A percentile compares a stretch with the other conserved stretches of the same genome.
Evolutionary conservation across 92 coral and sea anemone species (phyloP).

Genomic region (Zoanthus sansibaricus): DNA sequence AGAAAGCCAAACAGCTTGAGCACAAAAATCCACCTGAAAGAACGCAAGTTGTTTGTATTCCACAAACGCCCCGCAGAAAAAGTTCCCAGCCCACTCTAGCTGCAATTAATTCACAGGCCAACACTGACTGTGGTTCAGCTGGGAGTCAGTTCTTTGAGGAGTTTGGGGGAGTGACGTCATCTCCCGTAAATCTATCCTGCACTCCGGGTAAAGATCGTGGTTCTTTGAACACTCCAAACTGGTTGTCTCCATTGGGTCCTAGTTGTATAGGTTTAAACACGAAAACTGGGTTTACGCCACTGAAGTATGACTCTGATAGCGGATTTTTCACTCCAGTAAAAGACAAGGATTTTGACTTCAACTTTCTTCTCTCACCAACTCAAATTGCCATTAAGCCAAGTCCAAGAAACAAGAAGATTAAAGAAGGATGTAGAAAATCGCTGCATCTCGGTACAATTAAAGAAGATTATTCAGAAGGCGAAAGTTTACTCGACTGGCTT

Average conservation of each 20-base stretch:
- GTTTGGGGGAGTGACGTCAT: conserved; percentile 35
- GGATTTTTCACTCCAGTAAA: conserved; percentile 84
- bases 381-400: conserved; percentile 44
- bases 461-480: conserved; percentile 49
- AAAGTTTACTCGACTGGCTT: conserved; percentile 34
- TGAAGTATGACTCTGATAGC: conserved; percentile 74
- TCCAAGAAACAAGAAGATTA: conserved; percentile 51
- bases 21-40: conserved; percentile 27
- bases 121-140: conserved; percentile 49
- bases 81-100: conserved; percentile 85
- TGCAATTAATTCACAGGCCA: conserved; percentile 80
- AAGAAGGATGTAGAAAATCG: conserved; percentile 92
- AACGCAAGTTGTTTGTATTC: not conserved
- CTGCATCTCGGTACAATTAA: conserved; percentile 72
- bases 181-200: conserved; percentile 74
- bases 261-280: conserved; percentile 45
- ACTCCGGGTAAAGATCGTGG: conserved; percentile 72
- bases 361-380: conserved; percentile 80
- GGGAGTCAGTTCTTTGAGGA: conserved; percentile 48
- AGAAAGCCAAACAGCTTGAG: conserved; percentile 34
- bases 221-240: conserved; percentile 57
- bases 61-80: conserved; percentile 72
- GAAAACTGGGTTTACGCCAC: conserved; percentile 74
- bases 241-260: conserved; percentile 61
- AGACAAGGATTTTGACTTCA: conserved; percentile 81